Evolutionary conservation across 2,888 invertebrate genomes (phyloP), one percentile per base, ranked within the genome.

Genomic region (Eupithecia subfuscata): DNA sequence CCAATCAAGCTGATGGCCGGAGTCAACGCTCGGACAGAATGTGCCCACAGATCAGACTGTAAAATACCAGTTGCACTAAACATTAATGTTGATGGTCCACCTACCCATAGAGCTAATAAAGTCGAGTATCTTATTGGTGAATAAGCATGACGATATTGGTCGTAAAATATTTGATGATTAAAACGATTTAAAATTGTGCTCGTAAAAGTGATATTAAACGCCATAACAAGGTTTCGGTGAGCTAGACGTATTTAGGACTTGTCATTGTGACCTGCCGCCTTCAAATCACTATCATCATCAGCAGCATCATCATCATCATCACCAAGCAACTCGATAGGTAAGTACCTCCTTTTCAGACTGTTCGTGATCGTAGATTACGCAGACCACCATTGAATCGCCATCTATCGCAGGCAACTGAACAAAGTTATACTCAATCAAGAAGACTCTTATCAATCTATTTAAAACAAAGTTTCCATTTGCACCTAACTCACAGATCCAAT

Each of bases 401-500:
- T 25, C 65, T 12, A 16, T 25, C 0, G 7, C 25, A 18, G 64
- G 34, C 68, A 25, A n/a, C 25, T 22, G 3, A n/a, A 45, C 14
- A 25, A 22, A 67, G 9, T 40, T 7, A 4, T 22, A 45, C 8
- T 43, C 6, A 30, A 16, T 18, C 45, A n/a, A 71, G 8, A 73
- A 45, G 16, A 40, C 2, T 72, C 69, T 75, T 71, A 79, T 76
- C 78, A 79, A 52, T 76, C 76, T 71, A 73, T 70, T 75, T 78
- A 76, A 67, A 79, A 79, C 65, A 74, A 78, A 75, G 70, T 72
- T 78, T 74, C 75, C 76, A 75, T 75, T 67, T 69, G 60, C 77
- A 78, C 79, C 76, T 78, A 80, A 79, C 80, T 77, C 76, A 78
- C 76, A 74, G 74, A 81, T 78, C 82, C 81, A 81, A 82, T 82